A percentile compares a stretch with the other conserved stretches of the same genome.
phyloP scores from a whole-genome alignment of 2,113 vertebrate species.

The Microcebus lehilahytsara region DNA sequence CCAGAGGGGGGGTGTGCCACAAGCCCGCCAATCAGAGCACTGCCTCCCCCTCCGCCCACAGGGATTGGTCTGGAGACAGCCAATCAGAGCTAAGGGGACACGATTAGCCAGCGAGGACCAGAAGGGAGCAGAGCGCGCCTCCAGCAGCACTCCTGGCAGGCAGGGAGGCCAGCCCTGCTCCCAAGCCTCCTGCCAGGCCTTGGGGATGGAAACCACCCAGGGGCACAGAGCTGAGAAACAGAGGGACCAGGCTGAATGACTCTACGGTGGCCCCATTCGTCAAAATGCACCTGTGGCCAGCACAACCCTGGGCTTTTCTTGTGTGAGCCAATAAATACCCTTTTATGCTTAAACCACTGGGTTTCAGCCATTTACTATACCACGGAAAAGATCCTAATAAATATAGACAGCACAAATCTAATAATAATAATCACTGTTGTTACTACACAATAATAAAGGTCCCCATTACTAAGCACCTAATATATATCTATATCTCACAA shows the following conservation, averaged over 20 bases:
- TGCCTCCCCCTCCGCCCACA: not conserved
- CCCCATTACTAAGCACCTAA: not conserved
- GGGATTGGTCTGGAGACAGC: conserved; percentile 22
- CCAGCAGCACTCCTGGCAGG: not conserved
- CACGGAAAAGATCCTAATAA: not conserved
- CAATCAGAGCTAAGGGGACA: conserved; percentile 18
- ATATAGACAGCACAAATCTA: not conserved
- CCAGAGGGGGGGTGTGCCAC: not conserved
- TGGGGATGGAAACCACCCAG: not conserved
- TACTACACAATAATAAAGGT: not conserved
- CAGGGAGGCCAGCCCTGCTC: not conserved
- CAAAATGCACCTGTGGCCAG: not conserved
- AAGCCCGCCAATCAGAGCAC: not conserved
- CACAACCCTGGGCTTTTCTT: not conserved
- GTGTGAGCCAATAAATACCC: not conserved
- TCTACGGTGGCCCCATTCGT: not conserved
- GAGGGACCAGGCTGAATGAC: not conserved
- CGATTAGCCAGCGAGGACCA: not conserved
- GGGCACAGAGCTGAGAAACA: not conserved
- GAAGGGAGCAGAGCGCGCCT: not conserved
- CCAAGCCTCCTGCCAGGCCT: not conserved
- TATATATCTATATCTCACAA: not conserved
- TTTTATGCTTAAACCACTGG: not conserved
- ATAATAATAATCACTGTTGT: not conserved
- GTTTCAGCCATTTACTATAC: not conserved